Percentiles rank a stretch among this genome's conserved stretches.
phyloP scores from a whole-genome alignment of 2,888 invertebrate genomes.

The Bruchidius siliquastri region DNA sequence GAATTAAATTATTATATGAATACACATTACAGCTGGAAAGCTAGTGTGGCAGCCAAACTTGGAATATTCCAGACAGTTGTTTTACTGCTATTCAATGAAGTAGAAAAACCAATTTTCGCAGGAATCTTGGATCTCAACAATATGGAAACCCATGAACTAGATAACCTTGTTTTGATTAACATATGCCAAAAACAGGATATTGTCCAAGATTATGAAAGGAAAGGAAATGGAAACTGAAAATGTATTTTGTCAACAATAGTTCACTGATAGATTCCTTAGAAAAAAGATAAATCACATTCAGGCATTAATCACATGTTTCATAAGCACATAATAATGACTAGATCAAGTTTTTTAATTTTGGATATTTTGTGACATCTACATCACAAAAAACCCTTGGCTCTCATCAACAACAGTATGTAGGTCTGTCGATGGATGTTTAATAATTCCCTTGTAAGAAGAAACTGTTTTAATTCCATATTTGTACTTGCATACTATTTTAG shows the following conservation, averaged over 20 bases:
- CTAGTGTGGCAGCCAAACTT: conserved; percentile 96
- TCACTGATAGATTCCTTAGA: conserved; percentile 91
- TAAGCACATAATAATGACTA: no score
- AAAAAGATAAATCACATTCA: conserved; percentile 92
- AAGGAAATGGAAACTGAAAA: conserved; percentile 79
- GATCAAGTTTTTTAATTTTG: no score
- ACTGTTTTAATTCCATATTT: no score
- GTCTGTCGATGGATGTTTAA: no score
- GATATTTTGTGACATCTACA: no score
- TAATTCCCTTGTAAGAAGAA: no score
- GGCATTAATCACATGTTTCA: conserved; percentile 46
- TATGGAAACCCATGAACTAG: conserved; percentile 83
- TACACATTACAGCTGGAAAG: conserved; percentile 55
- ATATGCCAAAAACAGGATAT: conserved; percentile 85
- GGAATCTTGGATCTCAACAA: conserved; percentile 86
- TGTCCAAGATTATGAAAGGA: conserved; percentile 79
- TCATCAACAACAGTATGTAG: no score
- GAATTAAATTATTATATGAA: no score
- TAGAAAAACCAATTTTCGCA: conserved; percentile 71
- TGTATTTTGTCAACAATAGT: conserved; percentile 77
- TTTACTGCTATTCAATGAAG: conserved; percentile 85
- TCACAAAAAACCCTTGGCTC: no score
- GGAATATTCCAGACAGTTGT: conserved; percentile 93
- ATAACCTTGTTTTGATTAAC: conserved; percentile 92
- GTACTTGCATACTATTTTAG: no score